Evolutionary conservation across 2,888 invertebrate species (phyloP).

Genomic region (Noctua janthe): DNA sequence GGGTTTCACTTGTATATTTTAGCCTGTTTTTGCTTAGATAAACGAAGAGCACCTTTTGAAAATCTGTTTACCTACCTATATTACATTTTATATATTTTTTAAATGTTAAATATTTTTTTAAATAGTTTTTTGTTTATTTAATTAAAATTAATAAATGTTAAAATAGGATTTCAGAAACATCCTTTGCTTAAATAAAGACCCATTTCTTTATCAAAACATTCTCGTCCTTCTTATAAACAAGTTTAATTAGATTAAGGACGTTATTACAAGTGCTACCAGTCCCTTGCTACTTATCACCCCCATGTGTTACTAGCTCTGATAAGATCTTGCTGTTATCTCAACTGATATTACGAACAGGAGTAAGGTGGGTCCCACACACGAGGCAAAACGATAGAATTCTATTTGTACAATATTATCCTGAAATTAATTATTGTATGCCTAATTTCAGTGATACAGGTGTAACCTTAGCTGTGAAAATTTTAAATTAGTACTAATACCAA

Average conservation of each 20-base stretch:
- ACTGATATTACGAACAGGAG: constrained; percentile 44
- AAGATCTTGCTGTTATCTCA: constrained; percentile 56
- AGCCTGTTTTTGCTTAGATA: neutral
- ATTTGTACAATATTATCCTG: neutral
- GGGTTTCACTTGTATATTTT: neutral
- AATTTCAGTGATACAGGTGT: neutral
- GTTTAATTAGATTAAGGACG: constrained; percentile 42
- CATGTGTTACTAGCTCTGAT: constrained; percentile 34
- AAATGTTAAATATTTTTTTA: no score
- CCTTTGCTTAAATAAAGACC: neutral
- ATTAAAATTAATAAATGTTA: neutral
- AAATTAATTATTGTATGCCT: neutral
- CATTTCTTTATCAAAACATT: constrained; percentile 12
- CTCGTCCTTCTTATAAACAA: constrained; percentile 13
- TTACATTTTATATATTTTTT: neutral
- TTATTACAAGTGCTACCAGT: constrained; percentile 29
- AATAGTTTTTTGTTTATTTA: no score
- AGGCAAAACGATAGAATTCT: neutral
- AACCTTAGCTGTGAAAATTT: neutral
- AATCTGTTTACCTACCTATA: neutral
- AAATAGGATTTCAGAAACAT: neutral
- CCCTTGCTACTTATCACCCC: constrained; percentile 20
- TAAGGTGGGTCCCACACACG: constrained; percentile 35
- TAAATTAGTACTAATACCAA: neutral
- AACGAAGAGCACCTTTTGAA: neutral